Percentiles rank a stretch among this genome's conserved stretches.
Evolutionary conservation across 2,888 invertebrate species (phyloP).

Genomic region (Dysmachus trigonus): DNA sequence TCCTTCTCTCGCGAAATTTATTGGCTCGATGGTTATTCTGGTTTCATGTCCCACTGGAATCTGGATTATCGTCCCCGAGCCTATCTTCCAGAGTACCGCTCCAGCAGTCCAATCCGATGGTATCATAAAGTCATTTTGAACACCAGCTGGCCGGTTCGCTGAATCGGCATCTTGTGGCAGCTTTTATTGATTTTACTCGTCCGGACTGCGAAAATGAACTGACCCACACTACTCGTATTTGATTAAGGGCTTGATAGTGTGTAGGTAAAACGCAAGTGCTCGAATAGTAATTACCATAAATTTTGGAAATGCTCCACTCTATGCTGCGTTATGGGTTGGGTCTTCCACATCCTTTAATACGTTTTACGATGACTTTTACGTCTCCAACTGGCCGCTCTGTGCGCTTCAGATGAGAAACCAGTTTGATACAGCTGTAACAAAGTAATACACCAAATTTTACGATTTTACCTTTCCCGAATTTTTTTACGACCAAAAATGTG

Average conservation of each 20-base stretch:
- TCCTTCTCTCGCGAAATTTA: neutral
- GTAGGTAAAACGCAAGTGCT: neutral
- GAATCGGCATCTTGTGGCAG: constrained; percentile 1
- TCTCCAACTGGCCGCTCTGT: neutral
- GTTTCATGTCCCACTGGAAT: neutral
- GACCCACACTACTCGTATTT: neutral
- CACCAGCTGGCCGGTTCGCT: neutral
- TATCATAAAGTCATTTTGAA: neutral
- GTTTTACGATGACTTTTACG: neutral
- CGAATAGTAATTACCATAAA: neutral
- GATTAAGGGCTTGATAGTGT: neutral
- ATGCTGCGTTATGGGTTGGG: neutral
- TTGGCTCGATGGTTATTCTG: neutral
- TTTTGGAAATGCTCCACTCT: neutral
- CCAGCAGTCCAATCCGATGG: neutral
- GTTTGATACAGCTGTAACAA: neutral
- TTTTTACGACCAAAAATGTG: neutral
- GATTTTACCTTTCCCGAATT: neutral
- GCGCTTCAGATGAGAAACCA: neutral
- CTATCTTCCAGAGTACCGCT: neutral
- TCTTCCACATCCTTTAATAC: neutral
- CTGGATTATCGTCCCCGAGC: neutral
- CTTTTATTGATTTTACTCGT: constrained; percentile 14
- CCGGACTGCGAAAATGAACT: neutral
- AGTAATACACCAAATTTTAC: neutral